Base-by-base conservation (phyloP, 2,888 invertebrate genomes). In the Rosalia funebris region DNA sequence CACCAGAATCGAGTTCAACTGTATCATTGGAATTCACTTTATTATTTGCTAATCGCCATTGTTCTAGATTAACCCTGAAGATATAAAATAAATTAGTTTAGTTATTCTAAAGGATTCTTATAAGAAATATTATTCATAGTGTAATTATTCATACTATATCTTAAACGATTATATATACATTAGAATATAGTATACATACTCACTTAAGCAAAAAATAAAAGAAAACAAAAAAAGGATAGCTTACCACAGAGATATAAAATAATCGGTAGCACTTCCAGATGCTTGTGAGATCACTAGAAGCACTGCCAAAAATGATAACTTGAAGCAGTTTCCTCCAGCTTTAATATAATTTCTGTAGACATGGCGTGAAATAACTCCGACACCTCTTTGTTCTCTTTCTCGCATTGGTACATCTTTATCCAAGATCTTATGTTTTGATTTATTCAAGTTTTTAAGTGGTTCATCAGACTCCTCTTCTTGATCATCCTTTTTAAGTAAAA, bases 231-330 rank as follows among this genome's bases (percentile, higher is more conserved):
- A n/a, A n/a, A n/a, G n/a, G n/a, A n/a, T n/a, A n/a, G 74, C 81
- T 82, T 70, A 89, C 92, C 93, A 93, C 75, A 86, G 88, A 1
- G 90, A 87, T 1, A 93, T 86, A 83, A 91, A 94, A 82, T 88
- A 92, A 78, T 94, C 94, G 0, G 90, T 87, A 10, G 87, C 86
- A 5, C 92, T 93, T 1, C 89, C 91, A 41, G 89, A 80, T 7
- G 58, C 37, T 55, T 70, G 68, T 11, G 64, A 64, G 2, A 57
- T 9, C 14, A 66, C n/a, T 50, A 71, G 68, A 15, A 60, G 36
- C 16, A 88, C 68, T 66, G 89, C 90, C 31, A 91, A 84, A 12
- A 50, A 25, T 1, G 68, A 5, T 9, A 52, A 46, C 16, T 60
- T 68, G 10, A 54, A 62, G 62, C 85, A 85, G 66, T 89, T 87